A percentile compares a stretch with the other conserved stretches of the same genome.
These are phyloP conservation scores for Megaceryle alcyon DNA, from an alignment of 2,797 vertebrate species.

Conservation along the genomic window DNA sequence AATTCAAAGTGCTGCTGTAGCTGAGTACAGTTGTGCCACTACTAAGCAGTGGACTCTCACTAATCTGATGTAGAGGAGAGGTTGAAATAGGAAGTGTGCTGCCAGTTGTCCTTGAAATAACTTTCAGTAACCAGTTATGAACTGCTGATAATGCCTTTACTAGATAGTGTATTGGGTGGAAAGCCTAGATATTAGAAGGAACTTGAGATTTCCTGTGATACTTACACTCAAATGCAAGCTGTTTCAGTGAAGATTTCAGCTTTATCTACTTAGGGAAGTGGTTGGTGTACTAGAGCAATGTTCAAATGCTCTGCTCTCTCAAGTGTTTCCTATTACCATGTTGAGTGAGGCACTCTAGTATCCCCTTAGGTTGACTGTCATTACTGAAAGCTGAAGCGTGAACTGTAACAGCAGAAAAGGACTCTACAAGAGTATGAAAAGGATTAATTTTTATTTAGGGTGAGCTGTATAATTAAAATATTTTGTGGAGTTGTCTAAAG, in stretches of 20 bases:
- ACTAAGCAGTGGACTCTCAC: not conserved
- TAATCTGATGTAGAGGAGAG: not conserved
- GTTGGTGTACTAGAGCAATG: not conserved
- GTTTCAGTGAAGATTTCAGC: not conserved
- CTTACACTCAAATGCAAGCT: not conserved
- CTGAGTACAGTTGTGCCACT: not conserved
- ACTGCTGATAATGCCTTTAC: not conserved
- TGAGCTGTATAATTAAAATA: not conserved
- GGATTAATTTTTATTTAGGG: not conserved
- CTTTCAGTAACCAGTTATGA: not conserved
- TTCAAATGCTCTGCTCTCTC: slow-evolving; percentile 1
- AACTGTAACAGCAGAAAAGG: not conserved
- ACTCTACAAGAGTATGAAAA: not conserved
- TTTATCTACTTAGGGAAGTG: not conserved
- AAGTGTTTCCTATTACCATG: slow-evolving; percentile 10
- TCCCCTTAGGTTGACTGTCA: not conserved
- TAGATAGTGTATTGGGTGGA: not conserved
- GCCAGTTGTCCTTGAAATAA: not conserved
- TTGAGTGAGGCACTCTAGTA: slow-evolving; percentile 20
- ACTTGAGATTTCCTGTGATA: not conserved
- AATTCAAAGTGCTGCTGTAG: not conserved
- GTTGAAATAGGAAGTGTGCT: not conserved
- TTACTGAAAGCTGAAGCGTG: slow-evolving; percentile 21
- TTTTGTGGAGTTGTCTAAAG: not conserved
- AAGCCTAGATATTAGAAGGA: not conserved